Conservation (phyloP, 2,888 invertebrate species). For the Arrhopalites spinosus region DNA sequence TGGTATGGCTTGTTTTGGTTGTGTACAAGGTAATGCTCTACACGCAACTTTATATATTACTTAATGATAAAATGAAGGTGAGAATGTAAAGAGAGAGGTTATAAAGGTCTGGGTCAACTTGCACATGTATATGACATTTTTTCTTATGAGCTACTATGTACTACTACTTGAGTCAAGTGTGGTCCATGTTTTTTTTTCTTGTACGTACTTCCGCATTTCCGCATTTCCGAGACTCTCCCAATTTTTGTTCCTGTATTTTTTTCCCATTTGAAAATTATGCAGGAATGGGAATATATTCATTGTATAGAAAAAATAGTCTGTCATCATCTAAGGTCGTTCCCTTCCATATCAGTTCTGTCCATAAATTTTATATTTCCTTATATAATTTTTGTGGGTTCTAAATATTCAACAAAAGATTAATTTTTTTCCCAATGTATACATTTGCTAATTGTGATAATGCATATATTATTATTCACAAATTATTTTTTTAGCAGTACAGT, state of each 20-base stretch:
- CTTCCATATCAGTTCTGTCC: neutral
- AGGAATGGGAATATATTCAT: neutral
- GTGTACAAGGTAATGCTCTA: constrained; percentile 2
- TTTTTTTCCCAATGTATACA: no score
- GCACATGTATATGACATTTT: neutral
- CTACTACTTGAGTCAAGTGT: neutral
- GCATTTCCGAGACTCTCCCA: neutral
- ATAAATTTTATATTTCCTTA: no score
- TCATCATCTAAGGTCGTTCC: neutral
- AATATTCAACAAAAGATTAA: no score
- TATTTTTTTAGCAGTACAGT: no score
- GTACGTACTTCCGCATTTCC: constrained; percentile 13
- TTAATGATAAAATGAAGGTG: constrained; percentile 28
- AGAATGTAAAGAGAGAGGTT: constrained; percentile 13
- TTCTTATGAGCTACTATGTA: neutral
- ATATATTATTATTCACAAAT: no score
- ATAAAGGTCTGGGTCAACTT: constrained; percentile 35
- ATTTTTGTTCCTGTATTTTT: neutral
- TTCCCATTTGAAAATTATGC: neutral
- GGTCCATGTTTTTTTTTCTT: neutral
- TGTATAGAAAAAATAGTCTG: neutral
- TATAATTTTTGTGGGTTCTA: no score
- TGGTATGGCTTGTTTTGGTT: no score
- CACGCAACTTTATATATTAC: constrained; percentile 28
- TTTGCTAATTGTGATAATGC: no score